Evolutionary conservation across 2,113 vertebrate species (phyloP).

Genomic region (Xyliphius kryptos): DNA sequence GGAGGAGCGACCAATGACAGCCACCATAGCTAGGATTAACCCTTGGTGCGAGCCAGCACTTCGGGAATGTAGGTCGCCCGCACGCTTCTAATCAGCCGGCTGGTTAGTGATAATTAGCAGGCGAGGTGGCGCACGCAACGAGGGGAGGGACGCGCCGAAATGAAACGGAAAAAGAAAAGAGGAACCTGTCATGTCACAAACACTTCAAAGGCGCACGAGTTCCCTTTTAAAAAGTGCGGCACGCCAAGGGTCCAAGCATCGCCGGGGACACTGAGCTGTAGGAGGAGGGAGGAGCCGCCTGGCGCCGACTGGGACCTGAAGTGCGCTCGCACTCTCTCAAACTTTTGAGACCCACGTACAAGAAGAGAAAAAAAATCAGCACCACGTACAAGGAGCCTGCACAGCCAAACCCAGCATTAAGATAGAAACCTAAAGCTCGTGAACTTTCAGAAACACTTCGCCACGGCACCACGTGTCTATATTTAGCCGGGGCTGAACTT

Average conservation of each 20-base stretch:
- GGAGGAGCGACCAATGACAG: constrained; percentile 71
- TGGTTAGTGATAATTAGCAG: constrained; percentile 77
- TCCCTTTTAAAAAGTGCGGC: constrained; percentile 63
- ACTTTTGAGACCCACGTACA: constrained; percentile 20
- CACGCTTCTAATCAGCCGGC: constrained; percentile 72
- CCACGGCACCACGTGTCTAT: constrained; percentile 11
- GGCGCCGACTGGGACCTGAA: constrained; percentile 46
- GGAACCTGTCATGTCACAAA: constrained; percentile 67
- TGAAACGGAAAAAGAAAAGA: constrained; percentile 68
- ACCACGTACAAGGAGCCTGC: background rate
- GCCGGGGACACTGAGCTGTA: constrained; percentile 56
- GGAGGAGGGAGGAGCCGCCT: constrained; percentile 26
- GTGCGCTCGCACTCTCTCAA: constrained; percentile 2
- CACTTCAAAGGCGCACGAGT: constrained; percentile 67
- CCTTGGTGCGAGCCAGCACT: constrained; percentile 59
- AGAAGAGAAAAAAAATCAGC: constrained; percentile 8
- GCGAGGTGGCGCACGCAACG: constrained; percentile 41
- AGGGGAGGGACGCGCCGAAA: constrained; percentile 57
- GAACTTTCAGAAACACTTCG: too few relatives aligned
- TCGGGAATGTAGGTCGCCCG: constrained; percentile 65
- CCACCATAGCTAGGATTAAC: constrained; percentile 71
- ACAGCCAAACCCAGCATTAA: background rate
- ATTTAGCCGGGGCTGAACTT: constrained; percentile 1
- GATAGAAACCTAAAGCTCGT: too few relatives aligned
- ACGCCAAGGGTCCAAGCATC: constrained; percentile 59